phyloP scores from a whole-genome alignment of 1,140 invertebrate species.

The Drosophila seguyi region DNA sequence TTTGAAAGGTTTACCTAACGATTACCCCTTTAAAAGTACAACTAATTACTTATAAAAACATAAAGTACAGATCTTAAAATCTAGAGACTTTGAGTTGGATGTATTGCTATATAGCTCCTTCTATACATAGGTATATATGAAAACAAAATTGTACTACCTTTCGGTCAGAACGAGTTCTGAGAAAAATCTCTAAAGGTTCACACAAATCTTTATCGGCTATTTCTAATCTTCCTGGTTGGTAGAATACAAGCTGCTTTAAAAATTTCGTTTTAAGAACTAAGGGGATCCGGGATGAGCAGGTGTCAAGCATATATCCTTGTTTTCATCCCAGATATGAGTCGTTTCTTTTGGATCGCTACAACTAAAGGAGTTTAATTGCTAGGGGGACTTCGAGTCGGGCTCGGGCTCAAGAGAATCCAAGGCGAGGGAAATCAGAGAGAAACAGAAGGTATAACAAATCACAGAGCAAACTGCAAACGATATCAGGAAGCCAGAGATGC shows the following conservation, averaged over 20 bases:
- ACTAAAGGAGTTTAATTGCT: slow-evolving; percentile 3
- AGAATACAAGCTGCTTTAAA: not conserved
- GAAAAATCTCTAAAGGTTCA: not conserved
- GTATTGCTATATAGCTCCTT: not conserved
- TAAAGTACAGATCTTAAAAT: not conserved
- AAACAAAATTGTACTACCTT: slow-evolving; percentile 15
- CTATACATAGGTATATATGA: not conserved
- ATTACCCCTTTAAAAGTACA: not conserved
- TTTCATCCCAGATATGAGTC: slow-evolving; percentile 1
- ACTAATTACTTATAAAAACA: not conserved
- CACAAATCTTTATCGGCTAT: not conserved
- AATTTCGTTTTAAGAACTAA: slow-evolving; percentile 1
- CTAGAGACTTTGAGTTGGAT: not conserved
- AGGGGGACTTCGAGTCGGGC: slow-evolving; percentile 25
- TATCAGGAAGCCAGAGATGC: slow-evolving; percentile 32
- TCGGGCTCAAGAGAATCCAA: slow-evolving; percentile 1
- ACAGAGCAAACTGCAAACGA: slow-evolving; percentile 50
- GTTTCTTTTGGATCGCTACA: not conserved
- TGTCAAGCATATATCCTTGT: slow-evolving; percentile 1
- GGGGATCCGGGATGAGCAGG: not conserved
- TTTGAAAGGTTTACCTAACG: not conserved
- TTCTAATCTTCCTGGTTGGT: not conserved
- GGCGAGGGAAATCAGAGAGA: slow-evolving; percentile 35
- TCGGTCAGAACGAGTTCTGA: slow-evolving; percentile 2
- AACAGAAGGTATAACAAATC: slow-evolving; percentile 66